These are phyloP conservation scores for Pollimyrus isidori DNA, from an alignment of 2,113 vertebrate species.

Conservation along the genomic window DNA sequence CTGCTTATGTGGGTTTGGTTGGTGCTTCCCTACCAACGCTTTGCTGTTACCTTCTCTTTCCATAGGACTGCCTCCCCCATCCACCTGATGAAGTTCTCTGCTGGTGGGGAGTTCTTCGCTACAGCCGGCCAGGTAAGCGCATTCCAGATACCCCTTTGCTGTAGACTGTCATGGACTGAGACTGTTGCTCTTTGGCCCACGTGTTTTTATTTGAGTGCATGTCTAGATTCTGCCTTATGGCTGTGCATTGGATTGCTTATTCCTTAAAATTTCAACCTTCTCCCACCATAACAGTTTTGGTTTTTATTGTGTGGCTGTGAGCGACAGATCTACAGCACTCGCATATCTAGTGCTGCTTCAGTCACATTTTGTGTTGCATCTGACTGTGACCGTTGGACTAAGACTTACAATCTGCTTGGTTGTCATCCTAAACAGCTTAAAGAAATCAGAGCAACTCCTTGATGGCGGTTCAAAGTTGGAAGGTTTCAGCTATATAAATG, in stretches of 20 bases:
- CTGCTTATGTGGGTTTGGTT: not conserved
- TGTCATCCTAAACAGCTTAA: not conserved
- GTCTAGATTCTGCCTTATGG: not conserved
- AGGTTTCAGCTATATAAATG: not conserved
- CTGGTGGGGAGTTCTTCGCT: constrained; percentile 94
- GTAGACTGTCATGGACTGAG: not conserved
- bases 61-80: constrained; percentile 81
- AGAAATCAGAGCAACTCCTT: not conserved
- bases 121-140: constrained; percentile 82
- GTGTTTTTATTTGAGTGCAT: not conserved
- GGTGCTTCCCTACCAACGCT: not conserved
- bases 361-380: not conserved
- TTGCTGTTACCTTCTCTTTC: constrained; percentile 20
- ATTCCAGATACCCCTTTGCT: not conserved
- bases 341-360: not conserved
- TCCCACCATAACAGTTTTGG: not conserved
- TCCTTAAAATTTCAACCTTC: not conserved
- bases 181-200: not conserved
- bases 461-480: not conserved
- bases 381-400: not conserved
- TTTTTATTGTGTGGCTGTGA: not conserved
- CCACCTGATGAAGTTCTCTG: constrained; percentile 88
- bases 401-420: not conserved
- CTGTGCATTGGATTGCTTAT: not conserved
- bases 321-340: not conserved